phyloP scores from a whole-genome alignment of 2,888 invertebrate genomes.

The Timema cristinae region DNA sequence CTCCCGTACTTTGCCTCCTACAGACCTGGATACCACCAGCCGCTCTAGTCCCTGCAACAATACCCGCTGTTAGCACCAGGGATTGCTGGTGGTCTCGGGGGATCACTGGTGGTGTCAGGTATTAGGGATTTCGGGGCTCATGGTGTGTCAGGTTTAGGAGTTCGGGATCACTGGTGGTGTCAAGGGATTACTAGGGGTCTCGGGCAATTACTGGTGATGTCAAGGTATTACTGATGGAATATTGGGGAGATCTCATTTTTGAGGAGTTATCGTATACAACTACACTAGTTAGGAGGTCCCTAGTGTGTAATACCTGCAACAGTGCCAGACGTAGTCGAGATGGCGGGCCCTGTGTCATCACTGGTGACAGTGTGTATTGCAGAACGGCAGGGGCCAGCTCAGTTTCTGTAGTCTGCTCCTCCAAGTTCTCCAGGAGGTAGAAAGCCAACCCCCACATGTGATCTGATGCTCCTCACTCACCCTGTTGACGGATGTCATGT shows the following conservation, averaged over 20 bases:
- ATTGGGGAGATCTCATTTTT: too few species aligned
- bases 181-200: too few species aligned
- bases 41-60: conserved; percentile 64
- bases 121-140: too few species aligned
- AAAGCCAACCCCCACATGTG: conserved; percentile 72
- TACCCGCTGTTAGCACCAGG: too few species aligned
- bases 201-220: too few species aligned
- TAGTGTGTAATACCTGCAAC: conserved; percentile 45
- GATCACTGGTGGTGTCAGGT: too few species aligned
- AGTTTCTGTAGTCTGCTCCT: conserved; percentile 58
- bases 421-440: conserved; percentile 68
- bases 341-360: conserved; percentile 47
- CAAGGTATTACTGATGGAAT: too few species aligned
- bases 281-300: too few species aligned
- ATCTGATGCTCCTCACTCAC: conserved; percentile 59
- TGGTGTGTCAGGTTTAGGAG: too few species aligned
- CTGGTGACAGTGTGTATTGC: conserved; percentile 53
- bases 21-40: conserved; percentile 55
- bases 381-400: conserved; percentile 56
- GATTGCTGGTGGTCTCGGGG: too few species aligned
- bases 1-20: conserved; percentile 55
- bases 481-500: neutral
- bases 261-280: too few species aligned
- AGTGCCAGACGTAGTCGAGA: conserved; percentile 48
- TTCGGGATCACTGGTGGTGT: too few species aligned